These are phyloP conservation scores for Donacobius atricapilla DNA, from an alignment of 2,113 vertebrate genomes.

Conservation along the genomic window DNA sequence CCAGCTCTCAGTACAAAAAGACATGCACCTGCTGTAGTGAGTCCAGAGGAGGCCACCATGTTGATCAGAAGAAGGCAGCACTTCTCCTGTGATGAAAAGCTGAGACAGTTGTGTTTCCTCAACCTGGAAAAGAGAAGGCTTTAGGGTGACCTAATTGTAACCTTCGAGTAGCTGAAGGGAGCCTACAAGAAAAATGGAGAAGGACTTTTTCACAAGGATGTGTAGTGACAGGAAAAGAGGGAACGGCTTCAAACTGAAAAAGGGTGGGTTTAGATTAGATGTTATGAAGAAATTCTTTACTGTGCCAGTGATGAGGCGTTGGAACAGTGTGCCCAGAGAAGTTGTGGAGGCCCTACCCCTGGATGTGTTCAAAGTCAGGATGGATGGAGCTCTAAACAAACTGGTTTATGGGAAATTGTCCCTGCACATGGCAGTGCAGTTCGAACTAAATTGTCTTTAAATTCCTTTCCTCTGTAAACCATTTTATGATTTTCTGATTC, in stretches of 20 bases:
- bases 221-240: not conserved
- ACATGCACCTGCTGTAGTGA: not conserved
- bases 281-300: not conserved
- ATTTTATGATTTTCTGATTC: not conserved
- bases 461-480: rapidly evolving
- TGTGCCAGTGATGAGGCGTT: not conserved
- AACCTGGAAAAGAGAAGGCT: not conserved
- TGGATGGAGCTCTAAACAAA: not conserved
- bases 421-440: too few relatives aligned
- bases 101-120: not conserved
- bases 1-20: not conserved
- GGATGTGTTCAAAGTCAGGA: not conserved
- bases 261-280: not conserved
- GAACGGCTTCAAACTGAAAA: not conserved
- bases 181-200: not conserved
- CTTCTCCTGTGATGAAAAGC: not conserved
- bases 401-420: not conserved
- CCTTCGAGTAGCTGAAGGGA: not conserved
- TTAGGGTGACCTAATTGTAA: not conserved
- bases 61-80: not conserved
- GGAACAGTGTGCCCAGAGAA: not conserved
- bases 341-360: too few relatives aligned
- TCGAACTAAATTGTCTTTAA: not conserved
- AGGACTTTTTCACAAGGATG: not conserved
- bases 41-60: not conserved